phyloP scores from a whole-genome alignment of 2,113 vertebrate species.

The Amphilophus citrinellus region DNA sequence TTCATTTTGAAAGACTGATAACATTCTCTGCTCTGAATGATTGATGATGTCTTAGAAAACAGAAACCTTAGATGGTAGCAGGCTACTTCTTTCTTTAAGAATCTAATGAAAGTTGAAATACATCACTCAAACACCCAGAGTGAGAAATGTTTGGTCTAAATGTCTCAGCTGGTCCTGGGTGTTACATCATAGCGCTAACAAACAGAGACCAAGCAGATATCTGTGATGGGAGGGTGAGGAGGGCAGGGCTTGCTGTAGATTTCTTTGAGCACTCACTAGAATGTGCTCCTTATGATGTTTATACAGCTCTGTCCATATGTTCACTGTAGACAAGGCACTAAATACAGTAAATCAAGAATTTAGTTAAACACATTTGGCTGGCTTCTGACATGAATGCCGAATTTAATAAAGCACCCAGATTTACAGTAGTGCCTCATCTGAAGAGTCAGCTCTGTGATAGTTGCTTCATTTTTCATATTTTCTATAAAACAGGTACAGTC shows the following conservation, averaged over 20 bases:
- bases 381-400: not conserved
- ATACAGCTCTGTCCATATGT: not conserved
- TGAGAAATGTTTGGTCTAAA: not conserved
- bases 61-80: not conserved
- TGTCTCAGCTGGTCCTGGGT: not conserved
- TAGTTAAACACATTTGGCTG: not conserved
- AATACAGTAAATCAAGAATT: slow-evolving; percentile 39
- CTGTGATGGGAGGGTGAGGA: not conserved
- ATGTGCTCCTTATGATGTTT: slow-evolving; percentile 14
- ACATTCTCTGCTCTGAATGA: not conserved
- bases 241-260: not conserved
- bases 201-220: not conserved
- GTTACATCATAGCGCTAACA: not conserved
- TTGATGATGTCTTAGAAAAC: not conserved
- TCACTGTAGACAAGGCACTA: slow-evolving; percentile 9
- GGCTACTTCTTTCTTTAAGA: not conserved
- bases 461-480: not conserved
- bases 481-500: not conserved
- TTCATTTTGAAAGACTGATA: not conserved
- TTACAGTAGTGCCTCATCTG: not conserved
- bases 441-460: not conserved
- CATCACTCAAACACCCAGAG: not conserved
- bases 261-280: not conserved
- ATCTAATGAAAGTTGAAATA: not conserved
- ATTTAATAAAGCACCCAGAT: not conserved